These are phyloP conservation scores for Aspidiotus destructor DNA, from an alignment of 2,888 invertebrate genomes.

Conservation along the genomic window DNA sequence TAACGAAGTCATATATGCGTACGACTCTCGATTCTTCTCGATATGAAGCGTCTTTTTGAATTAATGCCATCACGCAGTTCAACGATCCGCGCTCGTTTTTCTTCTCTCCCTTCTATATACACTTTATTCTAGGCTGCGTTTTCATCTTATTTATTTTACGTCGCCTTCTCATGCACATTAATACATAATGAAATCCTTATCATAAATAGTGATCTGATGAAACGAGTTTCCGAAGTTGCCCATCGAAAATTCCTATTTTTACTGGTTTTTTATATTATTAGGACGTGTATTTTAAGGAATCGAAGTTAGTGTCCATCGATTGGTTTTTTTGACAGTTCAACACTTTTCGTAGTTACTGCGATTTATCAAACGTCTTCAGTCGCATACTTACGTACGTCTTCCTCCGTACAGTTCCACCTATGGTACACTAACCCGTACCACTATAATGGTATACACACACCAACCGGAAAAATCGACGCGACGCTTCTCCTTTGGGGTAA, in stretches of 20 bases:
- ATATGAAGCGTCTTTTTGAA: too few species aligned
- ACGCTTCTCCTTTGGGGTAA: too few species aligned
- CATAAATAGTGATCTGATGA: conserved; percentile 24
- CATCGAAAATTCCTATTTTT: conserved; percentile 26
- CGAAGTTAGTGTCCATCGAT: conserved; percentile 19
- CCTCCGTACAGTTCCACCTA: too few species aligned
- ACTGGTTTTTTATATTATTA: conserved; percentile 16
- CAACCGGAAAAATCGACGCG: too few species aligned
- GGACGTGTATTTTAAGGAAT: conserved; percentile 11
- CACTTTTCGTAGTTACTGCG: conserved; percentile 17
- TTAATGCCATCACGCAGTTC: background rate
- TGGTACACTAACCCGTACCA: too few species aligned
- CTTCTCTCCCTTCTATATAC: too few species aligned
- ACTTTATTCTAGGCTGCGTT: too few species aligned
- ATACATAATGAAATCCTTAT: conserved; percentile 25
- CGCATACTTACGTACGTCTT: too few species aligned
- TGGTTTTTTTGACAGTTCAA: conserved; percentile 22
- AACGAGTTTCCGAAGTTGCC: conserved; percentile 22
- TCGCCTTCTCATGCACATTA: background rate
- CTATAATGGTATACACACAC: too few species aligned
- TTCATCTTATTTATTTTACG: too few species aligned
- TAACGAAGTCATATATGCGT: too few species aligned
- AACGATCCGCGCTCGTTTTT: conserved; percentile 23
- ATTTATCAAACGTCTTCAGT: conserved; percentile 16
- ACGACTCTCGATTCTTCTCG: too few species aligned